phyloP scores from a whole-genome alignment of 2,113 vertebrate genomes.

The Vimba vimba region DNA sequence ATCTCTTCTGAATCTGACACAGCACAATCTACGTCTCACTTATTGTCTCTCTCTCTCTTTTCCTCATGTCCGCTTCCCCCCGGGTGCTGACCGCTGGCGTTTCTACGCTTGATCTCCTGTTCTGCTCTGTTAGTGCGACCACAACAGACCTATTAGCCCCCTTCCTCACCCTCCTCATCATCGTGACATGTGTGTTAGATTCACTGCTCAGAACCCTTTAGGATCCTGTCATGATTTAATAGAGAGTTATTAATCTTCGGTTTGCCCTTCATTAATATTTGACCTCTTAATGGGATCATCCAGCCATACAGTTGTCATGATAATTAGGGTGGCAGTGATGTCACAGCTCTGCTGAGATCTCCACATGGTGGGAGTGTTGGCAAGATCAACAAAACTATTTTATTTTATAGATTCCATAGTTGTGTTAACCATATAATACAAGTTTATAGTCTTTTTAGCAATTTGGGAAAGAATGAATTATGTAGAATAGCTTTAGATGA shows the following conservation, averaged over 20 bases:
- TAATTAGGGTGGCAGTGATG: not conserved
- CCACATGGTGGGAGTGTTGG: not conserved
- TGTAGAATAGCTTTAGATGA: too few relatives aligned
- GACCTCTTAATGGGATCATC: not conserved
- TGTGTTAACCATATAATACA: not conserved
- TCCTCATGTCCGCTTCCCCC: constrained; percentile 34
- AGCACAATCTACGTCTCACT: constrained; percentile 21
- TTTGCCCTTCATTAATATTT: constrained; percentile 11
- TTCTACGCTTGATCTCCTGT: constrained; percentile 53
- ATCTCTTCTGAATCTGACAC: not conserved
- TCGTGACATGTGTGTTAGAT: constrained; percentile 21
- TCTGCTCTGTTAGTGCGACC: constrained; percentile 24
- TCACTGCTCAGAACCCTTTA: not conserved
- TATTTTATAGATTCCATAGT: not conserved
- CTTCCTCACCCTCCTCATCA: constrained; percentile 41
- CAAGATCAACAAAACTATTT: not conserved
- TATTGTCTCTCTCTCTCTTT: constrained; percentile 2
- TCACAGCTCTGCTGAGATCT: not conserved
- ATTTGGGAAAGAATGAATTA: not conserved
- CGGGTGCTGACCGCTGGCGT: constrained; percentile 60
- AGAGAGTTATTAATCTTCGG: not conserved
- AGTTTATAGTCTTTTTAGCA: not conserved
- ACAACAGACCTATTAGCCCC: constrained; percentile 9
- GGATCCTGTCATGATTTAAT: not conserved
- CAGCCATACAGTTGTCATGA: not conserved